phyloP scores from a whole-genome alignment of 1,140 invertebrate genomes.

The Drosophila auraria region DNA sequence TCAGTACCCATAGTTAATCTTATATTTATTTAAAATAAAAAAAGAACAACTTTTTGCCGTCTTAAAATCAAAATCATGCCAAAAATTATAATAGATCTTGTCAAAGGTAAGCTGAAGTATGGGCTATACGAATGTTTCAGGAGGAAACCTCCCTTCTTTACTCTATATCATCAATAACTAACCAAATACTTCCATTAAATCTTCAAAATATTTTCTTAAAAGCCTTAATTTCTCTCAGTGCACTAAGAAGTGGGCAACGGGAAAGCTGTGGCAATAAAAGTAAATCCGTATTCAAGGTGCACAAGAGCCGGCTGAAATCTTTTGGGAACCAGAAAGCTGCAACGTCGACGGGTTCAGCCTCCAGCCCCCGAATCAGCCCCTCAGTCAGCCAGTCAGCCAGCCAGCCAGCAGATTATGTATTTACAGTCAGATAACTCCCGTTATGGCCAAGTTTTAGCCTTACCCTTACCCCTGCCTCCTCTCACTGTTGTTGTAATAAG shows the following conservation, averaged over 20 bases:
- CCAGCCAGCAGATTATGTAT: slow-evolving; percentile 76
- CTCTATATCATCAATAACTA: too few relatives aligned
- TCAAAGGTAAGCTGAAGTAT: too few relatives aligned
- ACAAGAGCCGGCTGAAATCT: slow-evolving; percentile 50
- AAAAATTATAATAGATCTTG: too few relatives aligned
- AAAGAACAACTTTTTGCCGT: too few relatives aligned
- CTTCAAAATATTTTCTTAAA: too few relatives aligned
- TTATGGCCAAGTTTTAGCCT: slow-evolving; percentile 69
- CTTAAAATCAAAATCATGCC: too few relatives aligned
- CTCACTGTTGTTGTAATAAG: slow-evolving; percentile 72
- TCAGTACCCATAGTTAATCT: background rate
- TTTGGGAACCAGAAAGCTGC: slow-evolving; percentile 58
- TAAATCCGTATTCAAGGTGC: slow-evolving; percentile 79
- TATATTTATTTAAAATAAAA: too few relatives aligned
- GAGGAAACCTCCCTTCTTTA: too few relatives aligned
- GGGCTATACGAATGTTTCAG: too few relatives aligned
- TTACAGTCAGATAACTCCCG: slow-evolving; percentile 79
- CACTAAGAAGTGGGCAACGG: slow-evolving; percentile 6
- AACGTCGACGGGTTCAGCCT: slow-evolving; percentile 36
- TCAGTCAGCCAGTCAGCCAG: slow-evolving; percentile 10
- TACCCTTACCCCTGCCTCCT: background rate
- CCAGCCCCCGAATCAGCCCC: background rate
- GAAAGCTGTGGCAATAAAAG: slow-evolving; percentile 73
- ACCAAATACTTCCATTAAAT: too few relatives aligned
- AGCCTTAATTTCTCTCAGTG: slow-evolving; percentile 5